Conservation (phyloP, 2,888 invertebrate genomes). For the Mesorhabditis spiculigera region DNA sequence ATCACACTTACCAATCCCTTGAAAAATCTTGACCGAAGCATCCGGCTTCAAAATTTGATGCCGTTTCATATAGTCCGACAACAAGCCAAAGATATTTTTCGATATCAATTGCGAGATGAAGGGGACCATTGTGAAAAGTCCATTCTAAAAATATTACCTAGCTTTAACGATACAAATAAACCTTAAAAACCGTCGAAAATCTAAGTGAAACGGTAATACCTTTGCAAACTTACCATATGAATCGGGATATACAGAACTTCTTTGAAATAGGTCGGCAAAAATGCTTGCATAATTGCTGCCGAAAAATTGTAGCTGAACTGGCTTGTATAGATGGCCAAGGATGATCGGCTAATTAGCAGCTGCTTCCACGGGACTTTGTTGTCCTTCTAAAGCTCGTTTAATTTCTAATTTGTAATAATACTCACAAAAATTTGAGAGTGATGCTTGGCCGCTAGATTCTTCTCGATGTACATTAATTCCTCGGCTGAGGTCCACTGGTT, state of each 20-base stretch:
- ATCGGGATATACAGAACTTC: not conserved
- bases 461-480: not conserved
- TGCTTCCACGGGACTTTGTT: not conserved
- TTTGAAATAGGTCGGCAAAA: slow-evolving; percentile 1
- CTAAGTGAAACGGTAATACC: too few relatives aligned
- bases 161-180: not conserved
- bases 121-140: slow-evolving; percentile 24
- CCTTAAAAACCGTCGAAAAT: too few relatives aligned
- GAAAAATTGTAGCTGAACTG: slow-evolving; percentile 3
- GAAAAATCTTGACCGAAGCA: slow-evolving; percentile 9
- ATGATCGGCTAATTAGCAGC: not conserved
- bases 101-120: slow-evolving; percentile 18
- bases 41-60: slow-evolving; percentile 7
- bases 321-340: not conserved
- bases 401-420: not conserved
- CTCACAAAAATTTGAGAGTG: not conserved
- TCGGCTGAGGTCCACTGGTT: not conserved
- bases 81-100: slow-evolving; percentile 15
- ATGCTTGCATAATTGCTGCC: not conserved
- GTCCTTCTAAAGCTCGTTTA: not conserved
- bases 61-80: slow-evolving; percentile 19
- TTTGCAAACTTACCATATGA: not conserved
- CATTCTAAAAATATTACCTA: slow-evolving; percentile 13
- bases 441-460: not conserved
- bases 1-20: slow-evolving; percentile 10